phyloP scores from a whole-genome alignment of 1,140 invertebrate species.

The Melanaphis sacchari region DNA sequence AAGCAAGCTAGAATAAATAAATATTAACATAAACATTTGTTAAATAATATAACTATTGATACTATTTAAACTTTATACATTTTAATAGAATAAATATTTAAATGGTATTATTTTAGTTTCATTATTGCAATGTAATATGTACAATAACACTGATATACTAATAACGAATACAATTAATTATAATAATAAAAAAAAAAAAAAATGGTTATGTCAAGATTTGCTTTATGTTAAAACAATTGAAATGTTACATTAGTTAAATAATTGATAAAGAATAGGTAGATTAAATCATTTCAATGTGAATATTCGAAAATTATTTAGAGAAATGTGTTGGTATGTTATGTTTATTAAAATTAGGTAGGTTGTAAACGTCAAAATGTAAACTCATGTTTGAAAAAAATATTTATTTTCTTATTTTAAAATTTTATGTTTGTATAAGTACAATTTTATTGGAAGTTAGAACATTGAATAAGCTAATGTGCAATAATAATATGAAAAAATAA shows the following conservation, averaged over 20 bases:
- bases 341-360: too few relatives aligned
- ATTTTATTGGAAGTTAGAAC: not conserved
- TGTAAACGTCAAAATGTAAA: not conserved
- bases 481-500: not conserved
- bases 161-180: not conserved
- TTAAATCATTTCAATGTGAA: not conserved
- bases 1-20: not conserved
- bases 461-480: not conserved
- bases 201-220: not conserved
- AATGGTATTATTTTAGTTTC: not conserved
- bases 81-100: not conserved
- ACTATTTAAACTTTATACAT: not conserved
- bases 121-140: not conserved
- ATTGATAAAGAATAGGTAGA: not conserved
- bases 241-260: not conserved
- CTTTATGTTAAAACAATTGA: not conserved
- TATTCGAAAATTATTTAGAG: not conserved
- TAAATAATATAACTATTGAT: not conserved
- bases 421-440: not conserved
- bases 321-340: not conserved
- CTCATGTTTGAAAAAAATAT: not conserved
- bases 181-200: not conserved
- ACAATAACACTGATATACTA: slow-evolving; percentile 8
- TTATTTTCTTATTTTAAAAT: not conserved
- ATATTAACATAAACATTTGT: not conserved